These are phyloP conservation scores for Latrodectus geometricus DNA, from an alignment of 1,140 invertebrate genomes.

Conservation along the genomic window DNA sequence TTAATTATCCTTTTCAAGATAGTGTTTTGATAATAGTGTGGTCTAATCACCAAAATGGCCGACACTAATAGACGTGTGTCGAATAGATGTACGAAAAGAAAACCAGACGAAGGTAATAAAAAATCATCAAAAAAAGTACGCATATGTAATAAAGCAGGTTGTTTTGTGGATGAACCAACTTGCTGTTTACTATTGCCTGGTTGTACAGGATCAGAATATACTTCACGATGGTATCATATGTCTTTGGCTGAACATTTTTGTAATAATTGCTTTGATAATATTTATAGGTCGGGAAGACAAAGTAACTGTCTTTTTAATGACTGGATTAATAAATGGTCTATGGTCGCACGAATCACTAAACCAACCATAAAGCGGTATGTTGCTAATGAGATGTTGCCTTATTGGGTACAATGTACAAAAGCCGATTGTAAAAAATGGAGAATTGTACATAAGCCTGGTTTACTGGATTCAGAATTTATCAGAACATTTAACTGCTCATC, in stretches of 20 bases:
- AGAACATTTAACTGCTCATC: conserved; percentile 65
- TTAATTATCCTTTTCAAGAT: too few species aligned
- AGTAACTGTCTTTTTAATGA: conserved; percentile 66
- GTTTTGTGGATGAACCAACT: conserved; percentile 12
- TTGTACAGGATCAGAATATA: conserved; percentile 68
- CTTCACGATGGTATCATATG: conserved; percentile 71
- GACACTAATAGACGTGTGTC: not conserved
- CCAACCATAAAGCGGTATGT: conserved; percentile 65
- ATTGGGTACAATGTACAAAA: conserved; percentile 68
- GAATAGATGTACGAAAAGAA: not conserved
- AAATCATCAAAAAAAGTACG: conserved; percentile 28
- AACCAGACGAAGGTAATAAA: not conserved
- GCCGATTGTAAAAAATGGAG: conserved; percentile 68
- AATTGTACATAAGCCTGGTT: conserved; percentile 64
- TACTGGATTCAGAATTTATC: conserved; percentile 66
- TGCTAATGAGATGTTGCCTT: conserved; percentile 68
- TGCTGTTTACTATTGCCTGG: conserved; percentile 63
- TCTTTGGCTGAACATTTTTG: conserved; percentile 71
- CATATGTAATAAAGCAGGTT: conserved; percentile 52
- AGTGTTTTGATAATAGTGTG: too few species aligned
- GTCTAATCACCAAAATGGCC: not conserved
- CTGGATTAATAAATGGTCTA: conserved; percentile 69
- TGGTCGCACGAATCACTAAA: conserved; percentile 66
- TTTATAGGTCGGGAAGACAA: conserved; percentile 69
- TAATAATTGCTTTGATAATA: conserved; percentile 71